Base-by-base conservation (phyloP, 2,888 invertebrate species). In the Gryllus longicercus region DNA sequence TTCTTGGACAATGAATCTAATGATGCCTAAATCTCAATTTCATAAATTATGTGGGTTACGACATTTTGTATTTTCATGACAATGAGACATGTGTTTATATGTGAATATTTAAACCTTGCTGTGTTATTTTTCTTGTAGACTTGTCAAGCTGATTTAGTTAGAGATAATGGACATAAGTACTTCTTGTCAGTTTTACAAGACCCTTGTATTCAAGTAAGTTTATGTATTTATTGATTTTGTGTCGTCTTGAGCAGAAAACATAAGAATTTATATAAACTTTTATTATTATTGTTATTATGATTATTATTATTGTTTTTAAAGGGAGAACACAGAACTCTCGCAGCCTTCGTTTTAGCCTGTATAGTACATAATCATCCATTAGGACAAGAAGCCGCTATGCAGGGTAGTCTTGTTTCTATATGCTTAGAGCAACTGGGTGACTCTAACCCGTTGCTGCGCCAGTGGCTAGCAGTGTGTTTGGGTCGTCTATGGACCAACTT, bases 181-280 rank as follows among this genome's bases (percentile, higher is more conserved):
- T 99, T 99, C 87, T 88, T 99, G 76, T 91, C 94, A 1, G 94
- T 99, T 77, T 91, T 99, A 21, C 95, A 96, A 86, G 99, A 99
- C 86, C 90, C 92, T 18, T 89, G 92, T 1, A 93, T 97, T 84
- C 92, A 94, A 83, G 95, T 95, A 87, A 91, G 92, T 91, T 50
- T 21, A 8, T n/a, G 74, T 74, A 21, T n/a, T n/a, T 74, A 74
- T 38, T 38, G 38, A 38, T 8, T 38, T 38, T 38, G 38, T 38
- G 38, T 38, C 38, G 8, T 38, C 38, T 38, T 38, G 8, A 38
- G 38, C 38, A 38, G 49, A 79, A 75, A 81, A 77, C 51, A 75
- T 75, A 82, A 80, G 75, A 80, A 23, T 77, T 21, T 77, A 75
- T 79, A 80, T 51, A 81, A 3, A 74, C 2, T 74, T 3, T n/a